Conservation (phyloP, 2,113 vertebrate genomes). For the Labeo rohita region DNA sequence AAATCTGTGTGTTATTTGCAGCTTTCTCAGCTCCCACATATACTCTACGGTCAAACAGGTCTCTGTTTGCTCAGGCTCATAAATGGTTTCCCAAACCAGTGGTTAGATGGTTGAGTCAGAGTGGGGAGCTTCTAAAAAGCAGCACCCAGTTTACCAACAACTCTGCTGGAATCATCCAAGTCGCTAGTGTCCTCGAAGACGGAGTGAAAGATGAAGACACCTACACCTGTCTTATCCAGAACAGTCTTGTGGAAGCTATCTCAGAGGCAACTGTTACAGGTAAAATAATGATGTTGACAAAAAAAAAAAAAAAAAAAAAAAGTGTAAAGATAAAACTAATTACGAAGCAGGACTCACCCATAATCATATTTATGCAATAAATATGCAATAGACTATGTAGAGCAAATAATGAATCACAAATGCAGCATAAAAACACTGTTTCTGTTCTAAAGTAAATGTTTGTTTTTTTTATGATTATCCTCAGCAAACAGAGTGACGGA, state of each 20-base stretch:
- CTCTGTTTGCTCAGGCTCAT: conserved; percentile 51
- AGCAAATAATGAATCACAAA: not conserved
- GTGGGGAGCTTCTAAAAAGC: conserved; percentile 46
- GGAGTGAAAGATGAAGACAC: conserved; percentile 2
- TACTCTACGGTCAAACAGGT: not conserved
- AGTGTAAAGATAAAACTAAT: conserved; percentile 9
- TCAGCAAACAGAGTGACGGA: conserved; percentile 37
- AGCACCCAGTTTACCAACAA: conserved; percentile 34
- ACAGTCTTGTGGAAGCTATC: conserved; percentile 52
- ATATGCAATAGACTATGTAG: not conserved
- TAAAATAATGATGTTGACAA: not conserved
- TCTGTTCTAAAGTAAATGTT: conserved; percentile 3
- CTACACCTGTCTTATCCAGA: conserved; percentile 60
- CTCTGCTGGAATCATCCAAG: conserved; percentile 17
- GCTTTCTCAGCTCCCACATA: conserved; percentile 62
- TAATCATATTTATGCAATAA: conserved; percentile 31
- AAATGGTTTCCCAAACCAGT: conserved; percentile 62
- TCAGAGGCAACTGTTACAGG: conserved; percentile 49
- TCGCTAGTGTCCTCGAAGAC: conserved; percentile 45
- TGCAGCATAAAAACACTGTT: not conserved
- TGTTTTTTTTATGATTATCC: not conserved
- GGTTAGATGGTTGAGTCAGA: conserved; percentile 53
- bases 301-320: not conserved
- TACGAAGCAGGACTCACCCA: not conserved
- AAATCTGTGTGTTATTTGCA: conserved; percentile 38